Conservation (phyloP, 2,888 invertebrate species). For the Punctoribates punctum region DNA sequence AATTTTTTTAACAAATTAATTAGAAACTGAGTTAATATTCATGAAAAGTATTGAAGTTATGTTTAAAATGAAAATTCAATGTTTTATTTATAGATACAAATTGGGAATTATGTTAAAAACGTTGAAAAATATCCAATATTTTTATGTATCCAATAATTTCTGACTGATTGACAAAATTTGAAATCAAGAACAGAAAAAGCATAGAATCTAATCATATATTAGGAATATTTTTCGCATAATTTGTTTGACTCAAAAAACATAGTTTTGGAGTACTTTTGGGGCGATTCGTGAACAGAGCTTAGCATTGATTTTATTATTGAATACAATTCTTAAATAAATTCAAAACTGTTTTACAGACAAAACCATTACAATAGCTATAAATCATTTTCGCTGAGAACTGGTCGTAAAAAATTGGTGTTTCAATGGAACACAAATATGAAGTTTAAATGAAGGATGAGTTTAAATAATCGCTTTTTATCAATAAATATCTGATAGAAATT, state of each 20-base stretch:
- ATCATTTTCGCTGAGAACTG: background rate
- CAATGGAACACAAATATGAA: background rate
- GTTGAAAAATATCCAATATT: background rate
- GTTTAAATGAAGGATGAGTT: background rate
- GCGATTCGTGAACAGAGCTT: background rate
- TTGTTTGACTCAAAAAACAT: too few species aligned
- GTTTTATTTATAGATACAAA: background rate
- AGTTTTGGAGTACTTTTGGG: too few species aligned
- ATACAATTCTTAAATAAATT: background rate
- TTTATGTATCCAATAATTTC: background rate
- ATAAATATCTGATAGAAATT: background rate
- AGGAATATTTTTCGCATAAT: too few species aligned
- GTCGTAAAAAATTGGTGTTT: background rate
- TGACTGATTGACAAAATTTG: background rate
- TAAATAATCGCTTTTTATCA: constrained; percentile 3
- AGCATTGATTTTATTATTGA: background rate
- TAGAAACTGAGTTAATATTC: background rate
- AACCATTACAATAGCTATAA: background rate
- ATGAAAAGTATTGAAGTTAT: background rate
- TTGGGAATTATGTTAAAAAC: background rate
- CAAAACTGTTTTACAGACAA: background rate
- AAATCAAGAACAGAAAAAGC: too few species aligned
- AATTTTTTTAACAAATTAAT: background rate
- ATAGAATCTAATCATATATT: too few species aligned
- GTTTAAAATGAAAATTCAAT: background rate